Evolutionary conservation across 2,113 vertebrate species (phyloP), one percentile per base, ranked within the genome.

Genomic region (Arenaria interpres): DNA sequence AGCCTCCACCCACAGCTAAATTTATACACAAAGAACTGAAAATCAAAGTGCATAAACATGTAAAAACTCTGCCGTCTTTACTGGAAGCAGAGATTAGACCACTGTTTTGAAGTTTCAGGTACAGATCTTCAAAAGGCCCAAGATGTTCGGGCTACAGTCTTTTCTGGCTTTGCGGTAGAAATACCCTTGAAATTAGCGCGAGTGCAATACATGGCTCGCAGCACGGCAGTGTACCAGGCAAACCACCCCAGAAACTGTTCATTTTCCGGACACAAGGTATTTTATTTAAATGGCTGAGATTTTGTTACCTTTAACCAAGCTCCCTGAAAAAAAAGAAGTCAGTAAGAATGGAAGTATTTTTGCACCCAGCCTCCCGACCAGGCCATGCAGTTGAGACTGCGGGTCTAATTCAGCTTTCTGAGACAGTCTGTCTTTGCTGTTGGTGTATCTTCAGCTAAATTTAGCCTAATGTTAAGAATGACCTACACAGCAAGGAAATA

Each of bases 401-500:
- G 68, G 46, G 60, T 86, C 80, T 60, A 35, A 84, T 11, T 81
- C 43, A 18, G 56, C 45, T 78, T 89, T 51, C 59, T 73, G 62
- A 76, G 32, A 9, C 43, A 67, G 39, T 8, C 66, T 59, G 66
- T 41, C 89, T 96, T 68, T 4, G 5, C 86, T 88, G 84, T 5
- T 71, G 54, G 28, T 83, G 50, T n/a, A 62, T 94, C 77, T 87
- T 75, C 69, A 45, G 93, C 89, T 92, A 95, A 97, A 96, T 97
- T 94, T 91, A 96, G 84, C 81, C 87, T 96, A 95, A 97, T 92
- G 94, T 87, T 89, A 88, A 62, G 91, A 87, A 94, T 97, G 95
- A 96, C 96, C 96, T 97, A 97, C 91, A 85, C 94, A 79, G 95
- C 75, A 54, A 93, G 85, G 92, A 95, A 95, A 96, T 96, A 96